phyloP scores from a whole-genome alignment of 2,888 invertebrate species.

The Actias luna region DNA sequence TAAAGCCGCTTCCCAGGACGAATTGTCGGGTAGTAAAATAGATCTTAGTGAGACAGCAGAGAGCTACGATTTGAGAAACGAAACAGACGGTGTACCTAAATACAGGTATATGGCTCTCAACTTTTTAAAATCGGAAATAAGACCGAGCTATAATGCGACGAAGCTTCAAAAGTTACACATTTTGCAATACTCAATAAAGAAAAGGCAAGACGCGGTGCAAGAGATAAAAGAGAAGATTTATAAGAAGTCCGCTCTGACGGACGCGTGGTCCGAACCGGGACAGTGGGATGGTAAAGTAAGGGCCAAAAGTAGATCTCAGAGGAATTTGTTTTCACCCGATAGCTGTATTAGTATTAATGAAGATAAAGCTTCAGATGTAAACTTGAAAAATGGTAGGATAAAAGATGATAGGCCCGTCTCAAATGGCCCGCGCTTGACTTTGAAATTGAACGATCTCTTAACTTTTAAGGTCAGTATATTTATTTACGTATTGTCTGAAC shows the following conservation, averaged over 20 bases:
- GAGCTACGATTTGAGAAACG: constrained; percentile 68
- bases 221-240: constrained; percentile 75
- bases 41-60: constrained; percentile 77
- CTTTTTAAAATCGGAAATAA: constrained; percentile 83
- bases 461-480: constrained; percentile 66
- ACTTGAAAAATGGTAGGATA: constrained; percentile 56
- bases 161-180: constrained; percentile 87
- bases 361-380: constrained; percentile 52
- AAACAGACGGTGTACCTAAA: constrained; percentile 62
- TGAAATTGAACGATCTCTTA: constrained; percentile 74
- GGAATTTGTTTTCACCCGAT: constrained; percentile 63
- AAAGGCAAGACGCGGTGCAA: constrained; percentile 83
- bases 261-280: constrained; percentile 44
- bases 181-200: constrained; percentile 87
- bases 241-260: constrained; percentile 65
- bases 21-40: constrained; percentile 56
- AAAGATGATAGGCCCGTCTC: constrained; percentile 58
- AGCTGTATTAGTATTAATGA: constrained; percentile 38
- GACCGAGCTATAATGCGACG: constrained; percentile 87
- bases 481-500: no score
- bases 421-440: constrained; percentile 65
- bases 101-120: constrained; percentile 72
- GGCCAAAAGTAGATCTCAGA: constrained; percentile 57
- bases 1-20: constrained; percentile 56
- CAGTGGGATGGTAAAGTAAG: constrained; percentile 48